Evolutionary conservation across 2,797 vertebrate species (phyloP), one percentile per base, ranked within the genome.

Genomic region (Eutrigla gurnardus): DNA sequence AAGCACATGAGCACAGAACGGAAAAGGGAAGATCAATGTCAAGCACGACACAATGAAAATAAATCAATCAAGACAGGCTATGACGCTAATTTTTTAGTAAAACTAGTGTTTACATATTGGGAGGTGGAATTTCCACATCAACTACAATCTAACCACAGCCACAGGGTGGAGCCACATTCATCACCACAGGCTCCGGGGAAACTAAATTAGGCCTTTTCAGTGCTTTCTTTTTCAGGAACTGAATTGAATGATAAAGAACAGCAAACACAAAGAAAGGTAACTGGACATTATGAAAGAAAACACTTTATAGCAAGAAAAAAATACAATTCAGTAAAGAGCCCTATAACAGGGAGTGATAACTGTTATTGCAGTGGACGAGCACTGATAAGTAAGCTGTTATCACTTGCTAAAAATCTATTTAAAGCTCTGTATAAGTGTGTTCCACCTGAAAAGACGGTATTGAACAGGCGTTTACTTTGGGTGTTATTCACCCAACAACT

Each of bases 151-250:
- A 5, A 50, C 9, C 15, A 7, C 0, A 42, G 12, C 73, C 84
- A 85, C 80, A 75, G 50, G 81, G 71, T 73, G 83, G 78, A 2
- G 71, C 86, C 60, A 71, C 71, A 70, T 8, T 17, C 70, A 55
- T 46, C 58, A 6, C 32, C 5, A 14, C 6, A 58, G 43, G 2
- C 3, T 2, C 70, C 43, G 49, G 63, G 12, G 40, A 49, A 37
- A 54, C 4, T 4, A n/a, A 7, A 45, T 15, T 0, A 1, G 3
- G 3, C 15, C 25, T 62, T 40, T 46, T 46, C 14, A 52, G 3
- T 2, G 7, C 18, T 3, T 3, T 32, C 57, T 17, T 2, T 3
- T 40, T 1, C 35, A 1, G n/a, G 9, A 62, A 46, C 4, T 50
- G 1, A 36, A 59, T 17, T 40, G 6, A 25, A 25, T 25, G 1